Evolutionary conservation across 2,797 vertebrate species (phyloP), one percentile per base, ranked within the genome.

Genomic region (Galago senegalensis): DNA sequence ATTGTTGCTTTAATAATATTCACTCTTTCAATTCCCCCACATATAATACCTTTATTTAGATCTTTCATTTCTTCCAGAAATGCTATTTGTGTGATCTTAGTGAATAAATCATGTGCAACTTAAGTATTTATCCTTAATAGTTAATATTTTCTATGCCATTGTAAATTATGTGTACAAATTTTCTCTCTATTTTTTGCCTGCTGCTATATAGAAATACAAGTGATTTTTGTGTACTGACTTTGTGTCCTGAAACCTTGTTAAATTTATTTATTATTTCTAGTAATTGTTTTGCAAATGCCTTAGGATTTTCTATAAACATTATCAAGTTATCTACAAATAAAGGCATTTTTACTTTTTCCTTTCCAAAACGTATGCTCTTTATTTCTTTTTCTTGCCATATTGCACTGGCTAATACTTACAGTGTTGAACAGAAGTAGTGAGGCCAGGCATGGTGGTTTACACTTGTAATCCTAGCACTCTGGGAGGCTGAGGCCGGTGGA

Each of bases 121-220:
- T 82, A 80, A 85, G 6, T 53, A 25, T 92, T 85, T 85, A 83
- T 65, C 81, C 27, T 18, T 93, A 53, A 72, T 61, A 96, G 12
- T 89, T 87, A 83, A 53, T 83, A 72, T 70, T 37, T 89, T 94
- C 91, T 49, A 94, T 88, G 58, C 25, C 34, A 49, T 79, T 91
- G 18, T 76, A 83, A 37, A 73, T 77, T 29, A 65, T 79, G 5
- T 93, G 84, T 87, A 87, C 83, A 61, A 31, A 34, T 65, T 94
- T 75, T 43, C 25, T 61, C 75, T 84, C 11, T 16, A 17, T 60
- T 60, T 70, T 86, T 93, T 69, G 25, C 34, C 69, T 65, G 7
- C 3, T 46, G 31, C 14, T 37, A 34, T 73, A 31, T 84, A 58
- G 29, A 77, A 79, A 69, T 73, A 37, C 25, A 90, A 7, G 23